These are phyloP conservation scores for Chamaedrilus cognettii DNA, from an alignment of 2,888 invertebrate species.

Conservation along the genomic window DNA sequence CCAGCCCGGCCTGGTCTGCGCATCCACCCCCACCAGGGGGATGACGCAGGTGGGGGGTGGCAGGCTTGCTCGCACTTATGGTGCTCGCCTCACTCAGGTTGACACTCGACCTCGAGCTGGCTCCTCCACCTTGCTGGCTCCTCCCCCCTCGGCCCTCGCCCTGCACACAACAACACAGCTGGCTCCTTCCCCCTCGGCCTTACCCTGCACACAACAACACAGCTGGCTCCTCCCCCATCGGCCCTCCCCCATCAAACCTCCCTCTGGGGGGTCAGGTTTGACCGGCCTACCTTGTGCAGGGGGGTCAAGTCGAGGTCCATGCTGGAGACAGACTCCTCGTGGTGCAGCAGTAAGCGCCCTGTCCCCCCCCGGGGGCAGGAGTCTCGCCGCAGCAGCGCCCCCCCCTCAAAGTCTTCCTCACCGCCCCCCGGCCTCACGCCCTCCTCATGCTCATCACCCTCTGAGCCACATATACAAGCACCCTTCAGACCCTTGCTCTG, in stretches of 20 bases:
- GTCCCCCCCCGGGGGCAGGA: too few relatives aligned
- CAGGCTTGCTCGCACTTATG: not conserved
- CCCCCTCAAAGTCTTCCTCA: too few relatives aligned
- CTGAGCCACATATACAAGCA: too few relatives aligned
- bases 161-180: not conserved
- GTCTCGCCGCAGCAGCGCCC: too few relatives aligned
- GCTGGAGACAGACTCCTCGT: slow-evolving; percentile 58
- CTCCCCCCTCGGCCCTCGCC: not conserved
- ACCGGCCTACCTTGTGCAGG: slow-evolving; percentile 46
- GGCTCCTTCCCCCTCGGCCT: not conserved
- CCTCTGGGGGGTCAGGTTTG: not conserved
- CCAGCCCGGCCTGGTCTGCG: slow-evolving; percentile 1
- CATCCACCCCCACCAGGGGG: not conserved
- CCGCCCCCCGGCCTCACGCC: too few relatives aligned
- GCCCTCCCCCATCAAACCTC: not conserved
- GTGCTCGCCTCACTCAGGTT: not conserved
- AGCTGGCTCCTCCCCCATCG: not conserved
- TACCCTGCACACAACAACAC: not conserved
- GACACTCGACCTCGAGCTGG: not conserved
- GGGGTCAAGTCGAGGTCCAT: slow-evolving; percentile 54
- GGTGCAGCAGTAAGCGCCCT: too few relatives aligned
- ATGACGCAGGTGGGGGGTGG: not conserved
- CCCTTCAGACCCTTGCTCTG: too few relatives aligned
- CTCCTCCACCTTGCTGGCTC: not conserved
- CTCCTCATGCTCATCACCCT: too few relatives aligned